Base-by-base conservation (phyloP, 2,113 vertebrate species). In the Crotalus viridis region DNA sequence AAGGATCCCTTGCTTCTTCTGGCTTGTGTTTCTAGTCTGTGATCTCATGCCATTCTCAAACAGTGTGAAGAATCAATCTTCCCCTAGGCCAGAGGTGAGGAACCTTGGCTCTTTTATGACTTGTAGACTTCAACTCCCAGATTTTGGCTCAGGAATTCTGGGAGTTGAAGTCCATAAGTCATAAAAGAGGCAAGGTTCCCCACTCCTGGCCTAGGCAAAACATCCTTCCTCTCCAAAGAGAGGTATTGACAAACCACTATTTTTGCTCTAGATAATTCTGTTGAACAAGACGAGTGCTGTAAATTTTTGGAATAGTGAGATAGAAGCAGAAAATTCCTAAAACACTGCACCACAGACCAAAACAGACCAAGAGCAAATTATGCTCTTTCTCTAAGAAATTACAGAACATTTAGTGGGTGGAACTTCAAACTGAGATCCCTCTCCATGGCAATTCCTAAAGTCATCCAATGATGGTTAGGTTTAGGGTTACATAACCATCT, bases 181-280 rank as follows among this genome's bases (percentile, higher is more conserved):
- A 51, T 51, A 51, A 51, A 51, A 51, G 48, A 51, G 48, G 1
- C 48, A 51, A 9, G 8, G 1, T 51, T 51, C 48, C 48, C 48
- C 7, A 51, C 48, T 51, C 48, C 48, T 51, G 48, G 48, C 48
- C 48, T 51, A 51, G 96, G 96, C 97, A 96, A 97, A 97, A 97
- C 97, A 97, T 95, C 94, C 89, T 94, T 93, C 51, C n/a, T 22
- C 52, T 0, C 0, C 21, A 86, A 46, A 64, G 93, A 87, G 95
- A 95, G 94, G 93, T 97, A 96, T 93, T 92, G 97, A 97, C 97
- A 97, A 97, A 97, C 96, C 0, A 0, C 96, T 88, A 93, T 96
- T 96, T 39, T 81, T 43, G 95, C 95, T 90, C 95, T 92, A 91
- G 94, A 96, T 96, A 97, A 96, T 97, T 97, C 94, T 95, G 94